Conservation (phyloP, 37 sponge, comb jelly and placozoan species). For the Axinella damicornis region DNA sequence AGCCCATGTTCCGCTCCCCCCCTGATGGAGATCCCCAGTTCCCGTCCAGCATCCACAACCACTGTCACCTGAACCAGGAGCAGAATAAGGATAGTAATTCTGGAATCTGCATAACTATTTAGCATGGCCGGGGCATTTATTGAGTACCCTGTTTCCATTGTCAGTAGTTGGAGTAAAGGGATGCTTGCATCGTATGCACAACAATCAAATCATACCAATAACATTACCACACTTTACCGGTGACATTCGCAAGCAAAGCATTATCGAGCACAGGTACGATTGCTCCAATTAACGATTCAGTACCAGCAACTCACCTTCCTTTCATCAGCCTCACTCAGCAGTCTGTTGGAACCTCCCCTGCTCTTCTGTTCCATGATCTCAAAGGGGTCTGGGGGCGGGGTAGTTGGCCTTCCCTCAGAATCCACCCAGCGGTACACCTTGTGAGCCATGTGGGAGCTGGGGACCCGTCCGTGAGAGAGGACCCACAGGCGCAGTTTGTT, state of each 20-base stretch:
- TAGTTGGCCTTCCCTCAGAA: slow-evolving; percentile 55
- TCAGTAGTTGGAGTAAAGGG: too few species aligned
- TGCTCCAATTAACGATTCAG: too few species aligned
- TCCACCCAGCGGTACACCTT: slow-evolving; percentile 76
- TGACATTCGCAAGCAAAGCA: too few species aligned
- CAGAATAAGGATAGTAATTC: too few species aligned
- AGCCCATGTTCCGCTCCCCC: slow-evolving; percentile 85
- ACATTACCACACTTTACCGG: too few species aligned
- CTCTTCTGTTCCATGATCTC: slow-evolving; percentile 16
- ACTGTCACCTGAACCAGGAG: slow-evolving; percentile 56
- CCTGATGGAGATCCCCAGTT: slow-evolving; percentile 77
- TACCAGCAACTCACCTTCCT: slow-evolving; percentile 42
- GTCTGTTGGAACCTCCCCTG: neutral
- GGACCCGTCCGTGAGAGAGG: slow-evolving; percentile 45
- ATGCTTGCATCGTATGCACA: too few species aligned
- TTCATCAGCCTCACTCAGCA: slow-evolving; percentile 41
- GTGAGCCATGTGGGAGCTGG: slow-evolving; percentile 54
- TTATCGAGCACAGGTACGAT: too few species aligned
- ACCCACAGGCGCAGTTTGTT: slow-evolving; percentile 67
- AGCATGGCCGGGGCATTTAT: too few species aligned
- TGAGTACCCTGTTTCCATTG: too few species aligned
- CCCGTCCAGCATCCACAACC: slow-evolving; percentile 51
- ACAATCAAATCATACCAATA: too few species aligned
- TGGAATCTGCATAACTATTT: too few species aligned
- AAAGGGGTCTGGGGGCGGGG: slow-evolving; percentile 70